phyloP scores from a whole-genome alignment of 35 echinoderm and acorn worm genomes.

The Ophiothrix spiculata region DNA sequence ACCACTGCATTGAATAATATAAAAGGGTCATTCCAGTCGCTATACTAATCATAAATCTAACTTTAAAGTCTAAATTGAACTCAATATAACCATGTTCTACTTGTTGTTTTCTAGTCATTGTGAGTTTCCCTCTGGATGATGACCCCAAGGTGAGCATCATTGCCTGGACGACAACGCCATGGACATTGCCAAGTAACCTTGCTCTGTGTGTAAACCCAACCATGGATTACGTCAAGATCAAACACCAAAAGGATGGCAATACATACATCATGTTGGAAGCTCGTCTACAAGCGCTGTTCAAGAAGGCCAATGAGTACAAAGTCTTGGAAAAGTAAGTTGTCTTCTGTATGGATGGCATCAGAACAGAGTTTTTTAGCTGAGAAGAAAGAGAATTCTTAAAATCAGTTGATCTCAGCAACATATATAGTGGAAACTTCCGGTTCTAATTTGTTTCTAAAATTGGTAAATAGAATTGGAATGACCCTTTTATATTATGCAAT shows the following conservation, averaged over 20 bases:
- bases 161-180: conserved; percentile 97
- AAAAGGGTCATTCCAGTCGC: too few relatives aligned
- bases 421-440: too few relatives aligned
- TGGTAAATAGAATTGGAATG: too few relatives aligned
- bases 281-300: conserved; percentile 82
- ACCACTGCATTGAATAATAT: too few relatives aligned
- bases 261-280: conserved; percentile 99
- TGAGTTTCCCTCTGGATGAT: conserved; percentile 92
- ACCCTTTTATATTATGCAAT: too few relatives aligned
- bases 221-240: conserved; percentile 91
- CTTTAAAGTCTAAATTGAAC: too few relatives aligned
- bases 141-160: conserved; percentile 83
- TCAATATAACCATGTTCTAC: too few relatives aligned
- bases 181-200: conserved; percentile 98
- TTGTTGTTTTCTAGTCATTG: conserved; percentile 73
- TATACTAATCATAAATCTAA: too few relatives aligned
- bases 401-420: too few relatives aligned
- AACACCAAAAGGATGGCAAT: conserved; percentile 75
- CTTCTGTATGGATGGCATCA: neutral
- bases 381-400: too few relatives aligned
- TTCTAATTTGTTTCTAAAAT: too few relatives aligned
- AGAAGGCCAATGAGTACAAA: conserved; percentile 83
- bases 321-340: conserved; percentile 59
- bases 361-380: too few relatives aligned
- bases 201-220: conserved; percentile 81